phyloP scores from a whole-genome alignment of 37 sponge, comb jelly and placozoan genomes.

The Oscarella lobularis region DNA sequence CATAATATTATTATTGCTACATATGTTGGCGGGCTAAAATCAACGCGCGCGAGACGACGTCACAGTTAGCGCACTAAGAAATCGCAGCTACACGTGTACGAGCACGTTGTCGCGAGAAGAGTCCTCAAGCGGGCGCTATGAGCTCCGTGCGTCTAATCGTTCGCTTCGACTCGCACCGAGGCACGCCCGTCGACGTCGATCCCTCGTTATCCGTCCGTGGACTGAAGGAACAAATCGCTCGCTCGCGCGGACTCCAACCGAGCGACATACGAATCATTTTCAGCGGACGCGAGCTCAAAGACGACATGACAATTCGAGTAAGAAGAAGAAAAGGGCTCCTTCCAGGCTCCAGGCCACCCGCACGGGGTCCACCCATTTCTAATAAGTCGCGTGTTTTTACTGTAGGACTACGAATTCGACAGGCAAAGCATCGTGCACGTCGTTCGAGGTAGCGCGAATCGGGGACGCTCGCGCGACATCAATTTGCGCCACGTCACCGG shows the following conservation, averaged over 20 bases:
- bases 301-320: background rate
- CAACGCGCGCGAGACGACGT: too few relatives aligned
- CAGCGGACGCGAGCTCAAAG: background rate
- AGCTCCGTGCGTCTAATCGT: background rate
- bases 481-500: too few relatives aligned
- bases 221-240: background rate
- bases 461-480: background rate
- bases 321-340: too few relatives aligned
- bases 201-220: background rate
- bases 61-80: too few relatives aligned
- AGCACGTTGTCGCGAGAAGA: too few relatives aligned
- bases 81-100: too few relatives aligned
- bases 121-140: too few relatives aligned
- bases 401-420: slow-evolving; percentile 4
- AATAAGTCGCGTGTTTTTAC: background rate
- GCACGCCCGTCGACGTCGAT: background rate
- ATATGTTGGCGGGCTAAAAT: too few relatives aligned
- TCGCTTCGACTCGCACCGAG: background rate
- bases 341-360: too few relatives aligned
- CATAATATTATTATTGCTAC: too few relatives aligned
- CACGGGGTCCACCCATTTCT: background rate
- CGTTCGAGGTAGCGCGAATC: background rate
- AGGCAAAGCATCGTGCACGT: slow-evolving; percentile 5
- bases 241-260: background rate
- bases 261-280: background rate